Percentiles rank a stretch among this genome's conserved stretches.
Conservation (phyloP, 1,140 invertebrate species). For the Agrypnia vestita region DNA sequence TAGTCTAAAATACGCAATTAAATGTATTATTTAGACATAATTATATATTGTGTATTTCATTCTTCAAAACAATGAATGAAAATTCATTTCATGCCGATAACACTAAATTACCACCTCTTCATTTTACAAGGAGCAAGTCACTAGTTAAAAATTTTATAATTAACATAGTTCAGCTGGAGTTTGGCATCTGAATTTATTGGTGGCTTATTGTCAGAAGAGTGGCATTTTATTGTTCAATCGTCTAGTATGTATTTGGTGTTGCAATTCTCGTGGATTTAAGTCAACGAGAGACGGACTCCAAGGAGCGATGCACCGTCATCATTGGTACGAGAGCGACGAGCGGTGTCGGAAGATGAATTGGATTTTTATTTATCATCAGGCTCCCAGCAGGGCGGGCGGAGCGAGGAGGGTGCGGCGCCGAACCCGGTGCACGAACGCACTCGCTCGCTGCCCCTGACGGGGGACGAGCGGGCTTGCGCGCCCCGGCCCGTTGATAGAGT, state of each 20-base stretch:
- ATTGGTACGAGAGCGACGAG: not conserved
- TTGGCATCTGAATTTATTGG: no score
- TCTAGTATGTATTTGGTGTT: no score
- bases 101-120: not conserved
- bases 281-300: no score
- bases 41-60: not conserved
- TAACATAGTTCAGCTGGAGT: no score
- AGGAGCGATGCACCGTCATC: no score
- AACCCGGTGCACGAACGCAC: conserved; percentile 76
- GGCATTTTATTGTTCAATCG: no score
- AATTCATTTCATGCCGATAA: not conserved
- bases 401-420: conserved; percentile 57
- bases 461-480: conserved; percentile 74
- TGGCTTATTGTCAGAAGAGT: no score
- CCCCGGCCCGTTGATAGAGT: conserved; percentile 68
- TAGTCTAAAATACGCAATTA: not conserved
- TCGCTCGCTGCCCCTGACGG: conserved; percentile 77
- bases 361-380: conserved; percentile 43
- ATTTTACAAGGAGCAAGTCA: not conserved
- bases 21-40: not conserved
- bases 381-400: conserved; percentile 61
- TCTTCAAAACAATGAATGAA: not conserved
- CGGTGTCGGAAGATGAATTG: not conserved
- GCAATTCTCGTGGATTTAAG: no score
- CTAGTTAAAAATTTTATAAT: no score